Evolutionary conservation across 2,888 invertebrate genomes (phyloP), one percentile per base, ranked within the genome.

Genomic region (Siphlonurus alternatus): DNA sequence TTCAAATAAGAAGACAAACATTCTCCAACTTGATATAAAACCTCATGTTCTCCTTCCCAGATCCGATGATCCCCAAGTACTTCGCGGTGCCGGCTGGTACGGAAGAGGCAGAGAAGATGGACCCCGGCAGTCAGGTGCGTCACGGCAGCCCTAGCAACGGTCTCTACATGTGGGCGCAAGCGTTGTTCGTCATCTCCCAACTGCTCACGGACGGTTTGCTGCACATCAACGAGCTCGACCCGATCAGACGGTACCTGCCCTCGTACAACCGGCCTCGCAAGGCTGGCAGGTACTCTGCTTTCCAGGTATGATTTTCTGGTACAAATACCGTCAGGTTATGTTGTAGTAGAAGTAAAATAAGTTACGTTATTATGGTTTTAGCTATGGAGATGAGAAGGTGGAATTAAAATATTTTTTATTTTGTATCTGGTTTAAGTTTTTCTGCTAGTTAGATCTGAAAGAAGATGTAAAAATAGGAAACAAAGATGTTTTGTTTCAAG

Each of bases 181-280:
- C 98, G 0, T 81, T 99, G 79, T 96, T 95, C 76, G 85, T 99
- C 66, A 87, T 99, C 70, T 87, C 95, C 1, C 93, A 96, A 75
- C 79, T 99, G 61, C 78, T 99, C 66, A 94, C 93, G 1, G 90
- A 88, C 25, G 89, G 91, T 0, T 78, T 97, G 66, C 78, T 97
- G 64, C 92, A 95, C 73, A 88, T 95, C 51, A 95, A 93, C 72
- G 98, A 99, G 77, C 77, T 99, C 67, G 99, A 99, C 77, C 95
- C 96, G 0, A 91, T 98, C 69, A 81, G 96, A 61, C 83, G 98
- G 38, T 95, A 97, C 76, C 79, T 98, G 70, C 97, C 98, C 0
- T 96, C 96, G 0, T 95, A 94, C 74, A 96, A 95, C 75, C 80
- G 98, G 61, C 98, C 98, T 0, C 80, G 93, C 53, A 86, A 88